These are phyloP conservation scores for Fistularia tabacaria DNA, from an alignment of 2,797 vertebrate genomes.

Conservation along the genomic window DNA sequence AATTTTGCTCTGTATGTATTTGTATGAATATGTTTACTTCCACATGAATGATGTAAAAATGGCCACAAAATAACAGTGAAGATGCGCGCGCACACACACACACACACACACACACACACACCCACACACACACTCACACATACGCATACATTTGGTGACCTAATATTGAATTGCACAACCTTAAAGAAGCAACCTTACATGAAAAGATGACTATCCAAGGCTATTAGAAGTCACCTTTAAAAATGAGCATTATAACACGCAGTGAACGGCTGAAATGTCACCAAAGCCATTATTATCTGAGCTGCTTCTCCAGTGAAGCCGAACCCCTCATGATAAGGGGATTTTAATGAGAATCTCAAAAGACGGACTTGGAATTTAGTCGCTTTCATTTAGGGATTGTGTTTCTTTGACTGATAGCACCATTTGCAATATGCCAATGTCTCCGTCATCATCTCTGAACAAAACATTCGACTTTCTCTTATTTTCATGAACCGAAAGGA, in stretches of 20 bases:
- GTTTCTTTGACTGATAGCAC: slow-evolving; percentile 55
- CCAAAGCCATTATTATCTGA: slow-evolving; percentile 45
- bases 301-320: slow-evolving; percentile 48
- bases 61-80: no score
- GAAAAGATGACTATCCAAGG: no score
- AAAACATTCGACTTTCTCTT: slow-evolving; percentile 48
- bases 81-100: no score
- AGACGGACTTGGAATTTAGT: slow-evolving; percentile 34
- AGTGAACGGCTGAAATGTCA: slow-evolving; percentile 35
- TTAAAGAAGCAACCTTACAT: no score
- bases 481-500: not conserved
- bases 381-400: slow-evolving; percentile 46
- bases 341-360: slow-evolving; percentile 62
- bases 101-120: no score
- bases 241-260: slow-evolving; percentile 30
- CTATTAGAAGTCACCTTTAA: not conserved
- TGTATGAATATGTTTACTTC: no score
- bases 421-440: slow-evolving; percentile 47
- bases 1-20: no score
- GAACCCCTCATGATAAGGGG: slow-evolving; percentile 54
- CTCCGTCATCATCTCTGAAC: slow-evolving; percentile 14
- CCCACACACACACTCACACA: no score
- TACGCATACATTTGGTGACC: no score
- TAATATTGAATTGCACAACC: no score
- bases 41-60: no score